Percentiles rank a stretch among this genome's conserved stretches.
These are phyloP conservation scores for Heterodera schachtii DNA, from an alignment of 1,140 invertebrate species.

Conservation along the genomic window DNA sequence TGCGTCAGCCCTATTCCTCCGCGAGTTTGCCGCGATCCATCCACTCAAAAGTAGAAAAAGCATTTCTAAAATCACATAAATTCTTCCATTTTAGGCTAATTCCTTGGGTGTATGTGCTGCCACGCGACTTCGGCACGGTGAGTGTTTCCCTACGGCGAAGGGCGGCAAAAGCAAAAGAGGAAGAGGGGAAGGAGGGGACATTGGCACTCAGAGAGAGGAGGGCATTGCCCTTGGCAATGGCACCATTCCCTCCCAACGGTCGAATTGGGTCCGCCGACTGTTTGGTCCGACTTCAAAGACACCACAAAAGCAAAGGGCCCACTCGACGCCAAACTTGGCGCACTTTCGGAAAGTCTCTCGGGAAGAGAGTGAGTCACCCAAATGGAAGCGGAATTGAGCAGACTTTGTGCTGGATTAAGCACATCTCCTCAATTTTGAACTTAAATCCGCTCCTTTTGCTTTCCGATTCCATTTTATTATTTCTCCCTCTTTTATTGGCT, in stretches of 20 bases:
- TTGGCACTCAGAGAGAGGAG: neutral
- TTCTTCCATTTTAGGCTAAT: conserved; percentile 14
- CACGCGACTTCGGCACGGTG: neutral
- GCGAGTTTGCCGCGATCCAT: conserved; percentile 56
- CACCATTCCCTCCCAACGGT: neutral
- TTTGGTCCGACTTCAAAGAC: neutral
- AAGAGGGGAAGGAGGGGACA: neutral
- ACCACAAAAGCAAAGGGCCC: conserved; percentile 6
- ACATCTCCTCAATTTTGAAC: neutral
- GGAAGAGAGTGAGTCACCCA: neutral
- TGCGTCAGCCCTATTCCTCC: conserved; percentile 50
- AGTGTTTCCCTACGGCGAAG: neutral
- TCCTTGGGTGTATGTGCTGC: conserved; percentile 7
- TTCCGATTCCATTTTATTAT: neutral
- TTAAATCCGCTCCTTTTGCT: neutral
- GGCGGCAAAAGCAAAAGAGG: neutral
- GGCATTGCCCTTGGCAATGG: too few relatives aligned
- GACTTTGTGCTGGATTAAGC: too few relatives aligned
- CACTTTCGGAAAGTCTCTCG: neutral
- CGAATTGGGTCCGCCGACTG: neutral
- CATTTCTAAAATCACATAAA: neutral
- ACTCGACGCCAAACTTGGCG: conserved; percentile 13
- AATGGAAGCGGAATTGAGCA: neutral
- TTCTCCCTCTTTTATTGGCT: neutral
- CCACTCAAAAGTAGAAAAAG: conserved; percentile 50